Base-by-base conservation (phyloP, 2,797 vertebrate genomes). In the Pampus argenteus region DNA sequence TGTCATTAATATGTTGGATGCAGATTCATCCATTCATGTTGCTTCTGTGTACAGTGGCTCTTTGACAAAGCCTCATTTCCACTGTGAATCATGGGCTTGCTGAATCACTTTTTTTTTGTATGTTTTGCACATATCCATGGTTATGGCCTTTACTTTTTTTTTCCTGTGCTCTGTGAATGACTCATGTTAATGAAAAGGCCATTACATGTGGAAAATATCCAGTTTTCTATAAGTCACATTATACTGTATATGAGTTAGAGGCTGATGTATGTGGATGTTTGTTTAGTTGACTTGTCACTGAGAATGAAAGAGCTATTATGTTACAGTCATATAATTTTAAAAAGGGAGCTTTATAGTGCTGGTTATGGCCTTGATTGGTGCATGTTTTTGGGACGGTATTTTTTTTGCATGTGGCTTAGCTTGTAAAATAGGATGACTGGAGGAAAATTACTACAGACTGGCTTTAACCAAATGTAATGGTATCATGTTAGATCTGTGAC, bases 51-150 rank as follows among this genome's bases (percentile, higher is more conserved):
- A 71, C 72, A 77, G 77, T 81, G 66, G 72, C 74, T 79, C 69
- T 66, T 68, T 78, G 77, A 78, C 83, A 79, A 83, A 76, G 66
- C 74, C 73, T 79, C 25, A 60, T 92, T 92, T 90, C 89, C 89
- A 89, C 86, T 84, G 86, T 93, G 91, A 93, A 89, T 88, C 88
- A 84, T 76, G 28, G 89, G 79, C 90, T 88, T 74, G 71, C 84
- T 89, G 86, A 93, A 76, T 88, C 79, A 81, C 60, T 56, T 66
- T 45, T 48, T 63, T 67, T 68, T 81, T 83, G 85, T 86, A n/a
- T 84, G 65, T 89, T 92, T 91, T 93, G 90, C 89, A 92, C 89
- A 85, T 81, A 72, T 68, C 88, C 82, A 87, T 88, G 86, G 89
- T 86, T 83, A 88, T 78, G 9, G 49, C 56, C 71, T 45, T 74